Evolutionary conservation across 1,140 invertebrate genomes (phyloP).

Genomic region (Calliopsis andreniformis): DNA sequence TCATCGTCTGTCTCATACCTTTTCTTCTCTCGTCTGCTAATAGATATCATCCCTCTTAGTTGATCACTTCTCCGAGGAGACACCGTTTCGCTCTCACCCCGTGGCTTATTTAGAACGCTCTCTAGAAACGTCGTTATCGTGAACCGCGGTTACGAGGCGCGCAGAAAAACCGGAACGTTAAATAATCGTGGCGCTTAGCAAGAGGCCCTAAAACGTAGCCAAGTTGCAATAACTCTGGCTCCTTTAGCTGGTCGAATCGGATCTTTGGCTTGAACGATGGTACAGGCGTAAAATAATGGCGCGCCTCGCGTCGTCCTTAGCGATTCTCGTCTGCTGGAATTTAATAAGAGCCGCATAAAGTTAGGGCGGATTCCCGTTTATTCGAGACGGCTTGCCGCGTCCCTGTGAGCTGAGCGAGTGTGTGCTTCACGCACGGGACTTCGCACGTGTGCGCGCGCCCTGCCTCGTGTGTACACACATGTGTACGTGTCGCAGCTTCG

Average conservation of each 20-base stretch:
- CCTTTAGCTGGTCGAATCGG: slow-evolving; percentile 29
- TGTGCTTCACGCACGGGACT: neutral
- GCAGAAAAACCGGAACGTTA: neutral
- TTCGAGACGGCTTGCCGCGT: slow-evolving; percentile 51
- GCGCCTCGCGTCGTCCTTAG: slow-evolving; percentile 60
- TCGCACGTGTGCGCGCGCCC: neutral
- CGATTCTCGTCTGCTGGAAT: slow-evolving; percentile 69
- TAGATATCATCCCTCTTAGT: no score
- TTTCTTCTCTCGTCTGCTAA: no score
- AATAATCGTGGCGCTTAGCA: neutral
- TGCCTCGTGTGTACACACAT: neutral
- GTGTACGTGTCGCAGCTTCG: neutral
- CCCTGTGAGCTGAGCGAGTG: slow-evolving; percentile 17
- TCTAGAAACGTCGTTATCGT: no score
- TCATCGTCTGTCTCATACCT: no score
- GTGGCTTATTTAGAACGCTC: no score
- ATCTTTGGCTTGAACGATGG: slow-evolving; percentile 41
- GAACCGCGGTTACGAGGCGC: no score
- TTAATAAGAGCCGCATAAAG: slow-evolving; percentile 73
- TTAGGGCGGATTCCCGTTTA: slow-evolving; percentile 64
- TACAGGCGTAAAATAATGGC: slow-evolving; percentile 50
- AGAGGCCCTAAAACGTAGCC: neutral
- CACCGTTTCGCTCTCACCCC: no score
- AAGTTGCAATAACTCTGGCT: neutral
- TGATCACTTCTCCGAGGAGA: no score